Evolutionary conservation across 2,888 invertebrate genomes (phyloP).

Genomic region (Zonitis immaculata): DNA sequence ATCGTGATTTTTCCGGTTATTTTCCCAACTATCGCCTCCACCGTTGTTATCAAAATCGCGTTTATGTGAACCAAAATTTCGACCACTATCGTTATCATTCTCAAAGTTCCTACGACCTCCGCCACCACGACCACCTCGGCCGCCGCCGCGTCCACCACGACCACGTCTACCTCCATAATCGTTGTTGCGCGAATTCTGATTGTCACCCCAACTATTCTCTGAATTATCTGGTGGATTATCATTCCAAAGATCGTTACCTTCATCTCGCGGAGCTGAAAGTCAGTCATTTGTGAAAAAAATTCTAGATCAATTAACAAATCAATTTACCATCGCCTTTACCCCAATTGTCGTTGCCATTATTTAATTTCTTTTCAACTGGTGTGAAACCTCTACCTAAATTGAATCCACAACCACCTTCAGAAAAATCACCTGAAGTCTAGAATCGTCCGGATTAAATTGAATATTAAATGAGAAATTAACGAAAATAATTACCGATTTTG

Average conservation of each 20-base stretch:
- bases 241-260: too few species aligned
- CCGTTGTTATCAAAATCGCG: constrained; percentile 22
- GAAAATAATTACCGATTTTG: constrained; percentile 4
- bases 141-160: constrained; percentile 18
- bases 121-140: too few species aligned
- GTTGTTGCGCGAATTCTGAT: too few species aligned
- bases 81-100: constrained; percentile 16
- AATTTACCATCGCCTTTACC: constrained; percentile 14
- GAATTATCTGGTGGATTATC: too few species aligned
- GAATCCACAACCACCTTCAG: constrained; percentile 22
- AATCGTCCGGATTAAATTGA: too few species aligned
- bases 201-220: too few species aligned
- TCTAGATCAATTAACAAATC: too few species aligned
- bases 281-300: too few species aligned
- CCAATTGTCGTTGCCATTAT: constrained; percentile 3
- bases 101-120: constrained; percentile 24
- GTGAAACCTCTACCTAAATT: constrained; percentile 35
- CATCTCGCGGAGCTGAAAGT: too few species aligned
- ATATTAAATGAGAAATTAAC: too few species aligned
- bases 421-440: constrained; percentile 24
- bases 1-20: neutral
- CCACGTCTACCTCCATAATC: constrained; percentile 17
- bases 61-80: constrained; percentile 9
- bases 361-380: constrained; percentile 17
- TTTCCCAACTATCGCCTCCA: constrained; percentile 18